Conservation (phyloP, 2,797 vertebrate species). For the Novumbra hubbsi region DNA sequence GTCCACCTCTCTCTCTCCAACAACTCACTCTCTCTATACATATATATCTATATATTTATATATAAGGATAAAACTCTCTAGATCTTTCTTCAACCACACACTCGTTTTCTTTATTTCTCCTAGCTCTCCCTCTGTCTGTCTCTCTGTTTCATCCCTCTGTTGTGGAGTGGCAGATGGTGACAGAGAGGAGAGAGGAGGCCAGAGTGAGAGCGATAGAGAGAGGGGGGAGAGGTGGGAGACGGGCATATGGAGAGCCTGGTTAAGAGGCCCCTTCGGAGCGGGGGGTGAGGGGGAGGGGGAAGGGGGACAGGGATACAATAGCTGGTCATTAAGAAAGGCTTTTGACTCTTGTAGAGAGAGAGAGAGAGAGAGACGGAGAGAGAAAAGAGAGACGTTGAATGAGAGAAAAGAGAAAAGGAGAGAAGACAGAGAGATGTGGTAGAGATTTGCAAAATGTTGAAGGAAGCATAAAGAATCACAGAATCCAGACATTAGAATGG, state of each 20-base stretch:
- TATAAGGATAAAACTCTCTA: conserved; percentile 60
- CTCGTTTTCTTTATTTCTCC: conserved; percentile 66
- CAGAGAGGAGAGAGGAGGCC: conserved; percentile 88
- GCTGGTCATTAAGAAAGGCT: conserved; percentile 79
- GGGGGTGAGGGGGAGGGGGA: conserved; percentile 72
- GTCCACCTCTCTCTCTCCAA: conserved; percentile 28
- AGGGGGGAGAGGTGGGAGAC: conserved; percentile 75
- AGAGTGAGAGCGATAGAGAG: conserved; percentile 90
- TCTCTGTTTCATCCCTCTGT: conserved; percentile 63
- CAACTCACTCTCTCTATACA: not conserved
- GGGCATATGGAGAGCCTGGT: conserved; percentile 99
- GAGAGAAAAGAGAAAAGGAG: conserved; percentile 24
- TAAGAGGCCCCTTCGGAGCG: conserved; percentile 86
- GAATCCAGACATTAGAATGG: too few relatives aligned
- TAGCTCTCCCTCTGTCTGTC: conserved; percentile 28
- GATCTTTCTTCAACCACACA: conserved; percentile 37
- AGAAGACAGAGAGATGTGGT: not conserved
- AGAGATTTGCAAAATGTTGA: not conserved
- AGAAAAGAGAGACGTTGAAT: conserved; percentile 42
- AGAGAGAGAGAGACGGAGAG: conserved; percentile 40
- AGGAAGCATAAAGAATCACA: too few relatives aligned
- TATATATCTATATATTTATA: conserved; percentile 33
- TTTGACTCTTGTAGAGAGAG: conserved; percentile 75
- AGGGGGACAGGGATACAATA: conserved; percentile 72
- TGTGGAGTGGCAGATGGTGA: conserved; percentile 96